A percentile compares a stretch with the other conserved stretches of the same genome.
Conservation (phyloP, 2,113 vertebrate species). For the Brachyistius frenatus region DNA sequence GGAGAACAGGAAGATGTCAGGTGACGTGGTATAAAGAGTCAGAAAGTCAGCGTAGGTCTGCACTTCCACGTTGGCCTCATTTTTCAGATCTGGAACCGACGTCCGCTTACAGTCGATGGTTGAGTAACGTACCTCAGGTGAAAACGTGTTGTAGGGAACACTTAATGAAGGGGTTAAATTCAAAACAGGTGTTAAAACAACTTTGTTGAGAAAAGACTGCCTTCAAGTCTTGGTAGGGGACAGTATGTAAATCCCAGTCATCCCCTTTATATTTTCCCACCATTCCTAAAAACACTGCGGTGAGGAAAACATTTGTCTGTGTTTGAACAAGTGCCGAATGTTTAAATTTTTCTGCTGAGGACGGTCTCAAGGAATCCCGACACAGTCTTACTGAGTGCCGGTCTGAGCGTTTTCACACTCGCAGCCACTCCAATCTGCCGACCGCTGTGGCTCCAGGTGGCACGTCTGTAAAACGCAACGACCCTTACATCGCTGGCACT, state of each 20-base stretch:
- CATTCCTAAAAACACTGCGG: background rate
- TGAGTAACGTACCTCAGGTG: no score
- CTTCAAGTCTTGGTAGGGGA: background rate
- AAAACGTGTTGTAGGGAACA: no score
- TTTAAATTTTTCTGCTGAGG: constrained; percentile 8
- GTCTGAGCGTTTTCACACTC: constrained; percentile 36
- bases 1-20: no score
- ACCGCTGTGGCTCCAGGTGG: constrained; percentile 73
- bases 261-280: background rate
- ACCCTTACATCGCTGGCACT: constrained; percentile 56
- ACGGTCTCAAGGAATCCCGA: background rate
- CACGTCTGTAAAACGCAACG: constrained; percentile 58
- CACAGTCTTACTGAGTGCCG: constrained; percentile 24
- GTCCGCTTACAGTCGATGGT: no score
- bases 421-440: constrained; percentile 31
- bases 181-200: no score
- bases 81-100: no score
- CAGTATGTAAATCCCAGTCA: background rate
- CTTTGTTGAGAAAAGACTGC: background rate
- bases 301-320: constrained; percentile 7
- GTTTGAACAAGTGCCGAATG: background rate
- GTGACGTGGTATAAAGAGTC: no score
- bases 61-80: no score
- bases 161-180: no score
- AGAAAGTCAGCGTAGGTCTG: no score